Base-by-base conservation (phyloP, 2,888 invertebrate genomes). In the Eremobia ochroleuca region DNA sequence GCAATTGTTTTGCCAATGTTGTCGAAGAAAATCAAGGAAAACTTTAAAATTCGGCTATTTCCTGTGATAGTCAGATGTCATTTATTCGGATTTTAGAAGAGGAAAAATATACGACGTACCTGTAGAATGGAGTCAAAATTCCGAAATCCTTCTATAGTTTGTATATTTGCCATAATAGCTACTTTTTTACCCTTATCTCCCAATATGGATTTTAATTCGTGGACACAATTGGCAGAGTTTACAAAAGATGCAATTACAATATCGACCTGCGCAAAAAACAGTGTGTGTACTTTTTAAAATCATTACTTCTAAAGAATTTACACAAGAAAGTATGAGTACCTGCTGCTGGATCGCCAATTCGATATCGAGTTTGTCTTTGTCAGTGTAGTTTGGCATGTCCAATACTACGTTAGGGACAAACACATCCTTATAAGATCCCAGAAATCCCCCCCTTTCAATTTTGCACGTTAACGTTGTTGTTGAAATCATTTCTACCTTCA, bases 401-500 rank as follows among this genome's bases (percentile, higher is more conserved):
- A 96, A 91, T 2, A 91, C 89, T 4, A 95, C 94, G 77, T 95
- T 94, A 1, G 96, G 96, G 3, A 96, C 92, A 84, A 95, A 96
- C 0, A 96, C 96, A 76, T 96, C 96, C 85, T 94, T 96, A 55
- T 91, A 93, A 0, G 96, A 97, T 0, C 96, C 95, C 2, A 97
- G 85, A 2, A 90, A 76, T 4, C 96, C 97, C 5, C 96, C 96
- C 83, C 94, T 92, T 84, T 94, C 94, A 61, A 97, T 92, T 82
- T 91, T 94, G 70, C 97, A 97, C 0, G 96, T 96, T 25, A 96
- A 81, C 0, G 96, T 96, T 0, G 95, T 94, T 0, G 93, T 80
- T 0, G 96, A 96, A 81, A 96, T 94, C 28, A 96, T 90, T 84
- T 96, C 97, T 15, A 98, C 98, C 89, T 98, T 97, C n/a, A 99